A percentile compares a stretch with the other conserved stretches of the same genome.
These are phyloP conservation scores for Saguinus midas DNA, from an alignment of 2,113 vertebrate genomes.

Conservation along the genomic window DNA sequence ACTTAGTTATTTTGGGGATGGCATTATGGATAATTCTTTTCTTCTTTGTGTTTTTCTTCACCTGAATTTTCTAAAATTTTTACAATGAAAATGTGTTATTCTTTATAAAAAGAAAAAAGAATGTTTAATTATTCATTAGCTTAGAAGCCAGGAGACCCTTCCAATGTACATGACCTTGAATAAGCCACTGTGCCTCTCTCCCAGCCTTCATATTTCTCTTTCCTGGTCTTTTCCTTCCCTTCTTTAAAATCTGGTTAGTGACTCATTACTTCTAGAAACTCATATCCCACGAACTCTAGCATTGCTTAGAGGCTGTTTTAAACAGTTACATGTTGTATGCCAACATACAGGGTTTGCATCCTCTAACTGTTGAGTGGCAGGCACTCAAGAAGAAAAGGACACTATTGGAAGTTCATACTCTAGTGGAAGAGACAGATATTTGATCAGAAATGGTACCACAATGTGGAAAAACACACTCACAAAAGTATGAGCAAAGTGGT, in stretches of 20 bases:
- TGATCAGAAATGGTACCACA: background rate
- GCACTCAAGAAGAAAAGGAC: background rate
- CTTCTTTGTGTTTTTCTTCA: slow-evolving; percentile 32
- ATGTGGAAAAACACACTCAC: background rate
- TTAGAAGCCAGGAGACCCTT: background rate
- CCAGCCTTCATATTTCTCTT: background rate
- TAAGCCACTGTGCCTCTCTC: background rate
- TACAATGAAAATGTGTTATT: background rate
- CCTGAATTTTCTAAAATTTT: slow-evolving; percentile 39
- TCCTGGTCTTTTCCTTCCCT: background rate
- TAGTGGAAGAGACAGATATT: background rate
- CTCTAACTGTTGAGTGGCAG: background rate
- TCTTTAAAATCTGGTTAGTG: background rate
- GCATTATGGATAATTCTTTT: slow-evolving; percentile 42
- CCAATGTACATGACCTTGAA: background rate
- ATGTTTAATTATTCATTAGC: background rate
- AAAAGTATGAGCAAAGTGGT: background rate
- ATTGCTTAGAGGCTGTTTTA: background rate
- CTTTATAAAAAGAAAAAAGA: background rate
- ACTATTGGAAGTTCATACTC: background rate
- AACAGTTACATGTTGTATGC: background rate
- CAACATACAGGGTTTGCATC: background rate
- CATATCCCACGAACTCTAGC: background rate
- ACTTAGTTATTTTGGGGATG: slow-evolving; percentile 53
- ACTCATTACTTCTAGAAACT: background rate